Evolutionary conservation across 2,113 vertebrate species (phyloP).

Genomic region (Melospiza georgiana): DNA sequence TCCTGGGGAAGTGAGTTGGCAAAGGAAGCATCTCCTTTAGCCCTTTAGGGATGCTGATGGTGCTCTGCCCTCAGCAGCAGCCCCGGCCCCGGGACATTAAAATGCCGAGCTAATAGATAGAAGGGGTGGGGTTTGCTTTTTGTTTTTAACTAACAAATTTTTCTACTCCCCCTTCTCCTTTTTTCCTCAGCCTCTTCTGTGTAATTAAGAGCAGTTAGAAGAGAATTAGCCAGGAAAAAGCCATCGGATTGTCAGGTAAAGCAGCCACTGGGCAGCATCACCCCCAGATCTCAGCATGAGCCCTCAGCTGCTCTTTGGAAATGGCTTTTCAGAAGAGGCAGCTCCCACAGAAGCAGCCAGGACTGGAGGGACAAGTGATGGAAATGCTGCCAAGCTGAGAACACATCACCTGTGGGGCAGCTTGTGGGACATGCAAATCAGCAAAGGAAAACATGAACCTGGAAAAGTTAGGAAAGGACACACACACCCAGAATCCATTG

Average conservation of each 20-base stretch:
- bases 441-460: not conserved
- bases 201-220: not conserved
- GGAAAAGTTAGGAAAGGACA: not conserved
- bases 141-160: not conserved
- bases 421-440: not conserved
- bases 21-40: not conserved
- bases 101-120: not conserved
- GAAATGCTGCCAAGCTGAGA: not conserved
- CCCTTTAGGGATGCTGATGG: not conserved
- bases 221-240: not conserved
- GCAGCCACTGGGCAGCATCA: not conserved
- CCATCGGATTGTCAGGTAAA: not conserved
- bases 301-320: not conserved
- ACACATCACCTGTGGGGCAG: not conserved
- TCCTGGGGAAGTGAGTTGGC: not conserved
- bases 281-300: not conserved
- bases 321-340: not conserved
- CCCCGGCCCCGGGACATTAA: not conserved
- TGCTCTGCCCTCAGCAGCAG: not conserved
- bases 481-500: slow-evolving; percentile 32
- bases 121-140: rapidly evolving
- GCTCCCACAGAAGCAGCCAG: rapidly evolving
- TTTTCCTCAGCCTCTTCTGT: not conserved
- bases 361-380: not conserved
- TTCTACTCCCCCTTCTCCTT: not conserved